Conservation (phyloP, 92 coral and sea anemone species). For the Phenganax stokvisi region DNA sequence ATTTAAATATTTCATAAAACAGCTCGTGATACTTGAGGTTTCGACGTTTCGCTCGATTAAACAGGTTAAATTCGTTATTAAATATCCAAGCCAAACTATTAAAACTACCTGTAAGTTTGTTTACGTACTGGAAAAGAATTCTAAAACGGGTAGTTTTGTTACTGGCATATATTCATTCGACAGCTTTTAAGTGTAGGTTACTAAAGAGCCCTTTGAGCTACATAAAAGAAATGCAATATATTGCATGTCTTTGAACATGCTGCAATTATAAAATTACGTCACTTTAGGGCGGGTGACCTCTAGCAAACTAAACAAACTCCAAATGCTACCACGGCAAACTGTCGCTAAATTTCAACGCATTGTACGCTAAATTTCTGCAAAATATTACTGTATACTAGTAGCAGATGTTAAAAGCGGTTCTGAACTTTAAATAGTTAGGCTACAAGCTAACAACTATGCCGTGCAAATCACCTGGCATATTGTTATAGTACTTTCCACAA, state of each 20-base stretch:
- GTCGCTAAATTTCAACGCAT: neutral
- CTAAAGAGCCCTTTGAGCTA: conserved; percentile 9
- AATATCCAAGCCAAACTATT: too few relatives aligned
- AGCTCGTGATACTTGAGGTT: conserved; percentile 1
- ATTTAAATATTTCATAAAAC: conserved; percentile 23
- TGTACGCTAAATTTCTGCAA: neutral
- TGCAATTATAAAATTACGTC: neutral
- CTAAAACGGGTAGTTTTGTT: neutral
- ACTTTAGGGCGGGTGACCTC: neutral
- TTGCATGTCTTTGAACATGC: neutral
- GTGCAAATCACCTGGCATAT: too few relatives aligned
- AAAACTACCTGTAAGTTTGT: too few relatives aligned
- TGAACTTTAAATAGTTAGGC: too few relatives aligned
- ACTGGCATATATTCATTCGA: neutral
- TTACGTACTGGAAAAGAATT: neutral
- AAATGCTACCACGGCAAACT: neutral
- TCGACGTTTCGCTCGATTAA: neutral
- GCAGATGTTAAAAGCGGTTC: too few relatives aligned
- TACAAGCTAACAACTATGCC: too few relatives aligned
- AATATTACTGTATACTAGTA: neutral
- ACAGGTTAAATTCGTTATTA: neutral
- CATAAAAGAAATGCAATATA: neutral
- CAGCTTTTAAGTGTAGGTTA: neutral
- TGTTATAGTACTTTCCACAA: too few relatives aligned
- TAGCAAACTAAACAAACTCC: conserved; percentile 9